phyloP scores from a whole-genome alignment of 1,140 invertebrate genomes.

The Myzus persicae region DNA sequence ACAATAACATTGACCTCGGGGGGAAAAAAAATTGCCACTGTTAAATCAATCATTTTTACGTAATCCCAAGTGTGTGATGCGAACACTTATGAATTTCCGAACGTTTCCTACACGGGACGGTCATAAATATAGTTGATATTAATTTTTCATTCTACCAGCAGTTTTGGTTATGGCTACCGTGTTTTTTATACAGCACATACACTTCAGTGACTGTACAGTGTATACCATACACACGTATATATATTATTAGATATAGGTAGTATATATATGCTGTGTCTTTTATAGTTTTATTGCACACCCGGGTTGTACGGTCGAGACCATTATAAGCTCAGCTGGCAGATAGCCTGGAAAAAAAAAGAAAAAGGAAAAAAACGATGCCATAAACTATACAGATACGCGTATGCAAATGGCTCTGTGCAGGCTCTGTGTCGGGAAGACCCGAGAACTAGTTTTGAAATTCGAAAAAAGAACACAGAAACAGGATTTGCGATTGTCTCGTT shows the following conservation, averaged over 20 bases:
- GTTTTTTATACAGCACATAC: background rate
- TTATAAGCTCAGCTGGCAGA: conserved; percentile 38
- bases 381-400: conserved; percentile 27
- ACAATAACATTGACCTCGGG: background rate
- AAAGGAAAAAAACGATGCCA: background rate
- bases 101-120: background rate
- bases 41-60: background rate
- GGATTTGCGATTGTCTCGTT: conserved; percentile 49
- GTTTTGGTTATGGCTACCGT: background rate
- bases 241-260: background rate
- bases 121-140: conserved; percentile 1
- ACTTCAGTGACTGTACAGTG: too few species aligned
- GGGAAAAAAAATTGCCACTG: too few species aligned
- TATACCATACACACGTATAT: background rate
- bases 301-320: background rate
- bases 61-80: background rate
- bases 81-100: background rate
- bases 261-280: background rate
- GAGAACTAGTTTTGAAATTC: conserved; percentile 34
- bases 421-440: conserved; percentile 21
- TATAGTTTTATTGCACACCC: background rate
- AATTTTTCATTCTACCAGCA: background rate
- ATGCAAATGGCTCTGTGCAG: conserved; percentile 26
- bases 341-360: background rate
- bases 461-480: conserved; percentile 53